A percentile compares a stretch with the other conserved stretches of the same genome.
Evolutionary conservation across 2,113 vertebrate genomes (phyloP).

Genomic region (Serilophus lunatus): DNA sequence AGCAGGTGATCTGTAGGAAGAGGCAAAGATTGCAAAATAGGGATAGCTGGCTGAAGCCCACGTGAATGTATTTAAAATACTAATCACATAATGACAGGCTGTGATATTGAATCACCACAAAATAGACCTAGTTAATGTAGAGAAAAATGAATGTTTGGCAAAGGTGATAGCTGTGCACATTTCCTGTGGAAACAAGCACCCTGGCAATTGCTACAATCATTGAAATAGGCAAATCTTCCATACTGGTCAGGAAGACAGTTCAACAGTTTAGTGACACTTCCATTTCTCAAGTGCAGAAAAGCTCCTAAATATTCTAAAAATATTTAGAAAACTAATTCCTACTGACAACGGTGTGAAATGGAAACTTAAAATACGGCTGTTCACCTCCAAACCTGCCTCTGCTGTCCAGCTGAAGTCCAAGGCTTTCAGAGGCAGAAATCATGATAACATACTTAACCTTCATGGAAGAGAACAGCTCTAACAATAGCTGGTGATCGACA

Average conservation of each 20-base stretch:
- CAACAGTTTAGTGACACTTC: background rate
- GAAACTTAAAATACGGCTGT: background rate
- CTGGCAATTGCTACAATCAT: background rate
- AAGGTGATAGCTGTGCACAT: background rate
- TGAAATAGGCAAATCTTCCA: background rate
- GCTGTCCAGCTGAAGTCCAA: background rate
- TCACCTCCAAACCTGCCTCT: background rate
- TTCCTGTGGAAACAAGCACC: background rate
- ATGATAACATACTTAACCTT: background rate
- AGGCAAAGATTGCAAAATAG: background rate
- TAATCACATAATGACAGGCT: slow-evolving; percentile 18
- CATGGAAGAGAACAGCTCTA: background rate
- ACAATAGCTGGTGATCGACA: background rate
- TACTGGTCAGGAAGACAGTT: background rate
- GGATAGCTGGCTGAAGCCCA: background rate
- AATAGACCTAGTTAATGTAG: background rate
- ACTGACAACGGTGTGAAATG: background rate
- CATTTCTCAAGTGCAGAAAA: background rate
- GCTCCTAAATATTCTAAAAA: background rate
- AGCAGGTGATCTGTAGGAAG: background rate
- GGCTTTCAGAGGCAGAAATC: background rate
- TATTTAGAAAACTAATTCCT: background rate
- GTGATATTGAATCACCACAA: slow-evolving; percentile 13
- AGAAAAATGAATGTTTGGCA: background rate
- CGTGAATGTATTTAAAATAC: slow-evolving; percentile 3